A percentile compares a stretch with the other conserved stretches of the same genome.
phyloP scores from a whole-genome alignment of 2,113 vertebrate species.

The Alligator mississippiensis region DNA sequence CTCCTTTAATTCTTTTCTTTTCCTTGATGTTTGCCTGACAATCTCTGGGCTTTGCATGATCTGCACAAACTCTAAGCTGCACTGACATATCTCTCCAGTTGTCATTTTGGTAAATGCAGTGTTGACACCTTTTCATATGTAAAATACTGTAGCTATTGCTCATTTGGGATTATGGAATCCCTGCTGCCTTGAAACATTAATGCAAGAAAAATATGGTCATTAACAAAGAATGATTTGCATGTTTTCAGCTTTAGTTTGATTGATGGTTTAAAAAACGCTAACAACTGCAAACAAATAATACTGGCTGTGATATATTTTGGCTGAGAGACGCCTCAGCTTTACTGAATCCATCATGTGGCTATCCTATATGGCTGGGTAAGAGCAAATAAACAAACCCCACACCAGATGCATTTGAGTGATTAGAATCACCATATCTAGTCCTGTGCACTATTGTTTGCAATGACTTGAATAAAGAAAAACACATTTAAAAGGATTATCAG shows the following conservation, averaged over 20 bases:
- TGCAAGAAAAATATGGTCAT: constrained; percentile 20
- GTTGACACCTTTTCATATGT: constrained; percentile 11
- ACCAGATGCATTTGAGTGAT: not conserved
- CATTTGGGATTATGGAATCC: constrained; percentile 15
- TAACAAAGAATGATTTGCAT: constrained; percentile 5
- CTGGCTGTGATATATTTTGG: not conserved
- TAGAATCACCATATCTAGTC: not conserved
- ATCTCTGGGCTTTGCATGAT: not conserved
- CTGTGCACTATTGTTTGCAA: not conserved
- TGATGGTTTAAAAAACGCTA: not conserved
- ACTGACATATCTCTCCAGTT: not conserved
- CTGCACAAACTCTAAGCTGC: not conserved
- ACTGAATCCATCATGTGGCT: not conserved
- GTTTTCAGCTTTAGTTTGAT: not conserved
- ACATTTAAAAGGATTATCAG: not conserved
- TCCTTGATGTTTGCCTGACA: not conserved
- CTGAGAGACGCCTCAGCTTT: not conserved
- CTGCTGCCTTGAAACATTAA: constrained; percentile 23
- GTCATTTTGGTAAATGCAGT: constrained; percentile 6
- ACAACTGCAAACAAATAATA: not conserved
- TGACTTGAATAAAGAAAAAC: not conserved
- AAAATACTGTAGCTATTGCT: not conserved
- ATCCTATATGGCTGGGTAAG: not conserved
- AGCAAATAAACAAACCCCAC: not conserved
- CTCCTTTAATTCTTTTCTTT: not conserved